Conservation (phyloP, 2,113 vertebrate genomes). For the Pipra filicauda region DNA sequence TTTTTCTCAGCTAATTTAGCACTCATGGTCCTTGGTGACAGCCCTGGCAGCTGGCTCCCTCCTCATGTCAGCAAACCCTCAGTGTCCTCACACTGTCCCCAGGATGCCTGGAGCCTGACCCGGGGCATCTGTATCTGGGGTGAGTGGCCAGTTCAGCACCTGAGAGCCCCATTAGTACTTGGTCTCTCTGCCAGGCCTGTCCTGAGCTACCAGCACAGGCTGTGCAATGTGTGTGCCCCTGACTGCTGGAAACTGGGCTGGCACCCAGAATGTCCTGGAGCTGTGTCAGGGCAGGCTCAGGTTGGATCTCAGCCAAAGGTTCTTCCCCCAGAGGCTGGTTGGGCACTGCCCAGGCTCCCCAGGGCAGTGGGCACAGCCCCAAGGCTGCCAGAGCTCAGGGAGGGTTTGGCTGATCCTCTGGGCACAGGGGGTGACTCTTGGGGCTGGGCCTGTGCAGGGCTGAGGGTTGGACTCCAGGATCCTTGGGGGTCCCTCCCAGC, state of each 20-base stretch:
- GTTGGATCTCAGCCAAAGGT: background rate
- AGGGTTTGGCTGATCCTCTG: no score
- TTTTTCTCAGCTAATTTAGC: conserved; percentile 32
- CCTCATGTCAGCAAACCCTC: background rate
- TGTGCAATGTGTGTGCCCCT: background rate
- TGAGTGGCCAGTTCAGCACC: background rate
- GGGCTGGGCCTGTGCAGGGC: background rate
- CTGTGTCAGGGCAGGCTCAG: background rate
- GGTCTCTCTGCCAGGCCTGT: background rate
- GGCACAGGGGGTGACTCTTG: no score
- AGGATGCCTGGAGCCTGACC: accelerated
- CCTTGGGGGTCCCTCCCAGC: background rate
- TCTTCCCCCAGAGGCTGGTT: background rate
- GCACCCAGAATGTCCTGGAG: background rate
- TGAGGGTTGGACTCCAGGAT: background rate
- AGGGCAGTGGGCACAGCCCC: background rate
- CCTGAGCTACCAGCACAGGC: background rate
- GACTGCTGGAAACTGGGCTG: background rate
- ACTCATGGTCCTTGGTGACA: background rate
- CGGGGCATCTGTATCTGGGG: background rate
- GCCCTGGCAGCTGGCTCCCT: background rate
- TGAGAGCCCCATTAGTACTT: background rate
- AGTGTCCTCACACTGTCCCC: background rate
- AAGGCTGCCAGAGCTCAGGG: background rate
- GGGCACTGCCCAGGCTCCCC: background rate